Percentiles rank a stretch among this genome's conserved stretches.
Conservation (phyloP, 1,140 invertebrate genomes). For the Panagrolaimus sp. region DNA sequence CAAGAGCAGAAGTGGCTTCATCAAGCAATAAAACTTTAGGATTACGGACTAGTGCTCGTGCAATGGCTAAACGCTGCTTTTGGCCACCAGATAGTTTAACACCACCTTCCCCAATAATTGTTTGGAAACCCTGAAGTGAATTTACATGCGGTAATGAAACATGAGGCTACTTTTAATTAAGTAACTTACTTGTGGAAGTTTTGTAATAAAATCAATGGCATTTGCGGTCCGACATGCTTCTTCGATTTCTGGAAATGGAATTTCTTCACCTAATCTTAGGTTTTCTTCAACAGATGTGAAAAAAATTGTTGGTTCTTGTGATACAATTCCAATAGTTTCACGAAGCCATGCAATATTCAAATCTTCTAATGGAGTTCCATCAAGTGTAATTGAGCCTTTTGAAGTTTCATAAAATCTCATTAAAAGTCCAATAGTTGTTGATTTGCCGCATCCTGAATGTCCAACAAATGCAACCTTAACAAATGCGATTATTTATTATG, state of each 20-base stretch:
- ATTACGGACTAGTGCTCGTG: slow-evolving; percentile 4
- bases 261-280: slow-evolving; percentile 69
- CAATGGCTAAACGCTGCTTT: too few relatives aligned
- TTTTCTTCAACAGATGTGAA: slow-evolving; percentile 73
- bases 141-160: too few relatives aligned
- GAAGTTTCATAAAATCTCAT: slow-evolving; percentile 60
- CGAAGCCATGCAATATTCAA: slow-evolving; percentile 61
- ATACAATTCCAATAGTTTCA: slow-evolving; percentile 72
- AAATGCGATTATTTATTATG: too few relatives aligned
- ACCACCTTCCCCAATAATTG: slow-evolving; percentile 42
- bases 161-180: too few relatives aligned
- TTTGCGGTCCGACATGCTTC: slow-evolving; percentile 51
- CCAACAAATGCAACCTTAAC: slow-evolving; percentile 82
- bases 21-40: slow-evolving; percentile 48
- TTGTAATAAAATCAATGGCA: slow-evolving; percentile 45
- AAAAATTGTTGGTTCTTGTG: slow-evolving; percentile 72
- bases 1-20: slow-evolving; percentile 37
- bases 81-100: too few relatives aligned
- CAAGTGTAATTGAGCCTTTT: slow-evolving; percentile 50
- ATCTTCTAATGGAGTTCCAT: slow-evolving; percentile 40
- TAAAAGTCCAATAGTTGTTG: slow-evolving; percentile 60
- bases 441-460: slow-evolving; percentile 60
- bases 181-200: slow-evolving; percentile 43
- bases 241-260: slow-evolving; percentile 65
- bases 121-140: slow-evolving; percentile 31